Evolutionary conservation across 1,140 invertebrate species (phyloP), one percentile per base, ranked within the genome.

Genomic region (Andricus grossulariae): DNA sequence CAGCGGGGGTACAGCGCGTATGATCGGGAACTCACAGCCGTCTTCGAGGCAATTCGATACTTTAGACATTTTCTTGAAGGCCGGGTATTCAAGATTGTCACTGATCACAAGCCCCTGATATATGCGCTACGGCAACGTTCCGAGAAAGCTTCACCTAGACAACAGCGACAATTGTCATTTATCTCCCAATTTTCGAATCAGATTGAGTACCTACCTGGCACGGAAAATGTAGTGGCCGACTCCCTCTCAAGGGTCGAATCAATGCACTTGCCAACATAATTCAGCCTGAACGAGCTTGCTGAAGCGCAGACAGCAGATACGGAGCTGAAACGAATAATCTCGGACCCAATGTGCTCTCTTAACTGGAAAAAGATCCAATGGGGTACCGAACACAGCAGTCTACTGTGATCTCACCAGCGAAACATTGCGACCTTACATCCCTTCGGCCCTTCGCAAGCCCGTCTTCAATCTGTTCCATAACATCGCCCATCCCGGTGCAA

Each of bases 11-110:
- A 2, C 3, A 25, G 25, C 25, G 25, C 25, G 25, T 3, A 25
- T 3, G 25, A 25, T 25, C 25, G 25, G 25, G 25, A 25, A 1
- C n/a, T n/a, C n/a, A n/a, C n/a, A n/a, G n/a, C n/a, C n/a, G n/a
- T n/a, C n/a, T n/a, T n/a, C n/a, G n/a, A n/a, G n/a, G 25, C 1
- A 3, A 1, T 3, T 3, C 25, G 1, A 2, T 2, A 2, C 3
- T 25, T 25, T 25, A 25, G 25, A 25, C 25, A 25, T 3, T 25
- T 25, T 25, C 25, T 25, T 25, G 25, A 25, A 25, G 25, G 25
- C 25, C 3, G 25, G 3, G 25, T 25, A 25, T 25, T 25, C 25
- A 25, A 25, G 25, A 25, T 25, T 2, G 25, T 25, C 1, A 25
- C 25, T 25, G 25, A 25, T 2, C 25, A 25, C 25, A 25, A 25